Evolutionary conservation across 2,797 vertebrate genomes (phyloP).

Genomic region (Distichodus sexfasciatus): DNA sequence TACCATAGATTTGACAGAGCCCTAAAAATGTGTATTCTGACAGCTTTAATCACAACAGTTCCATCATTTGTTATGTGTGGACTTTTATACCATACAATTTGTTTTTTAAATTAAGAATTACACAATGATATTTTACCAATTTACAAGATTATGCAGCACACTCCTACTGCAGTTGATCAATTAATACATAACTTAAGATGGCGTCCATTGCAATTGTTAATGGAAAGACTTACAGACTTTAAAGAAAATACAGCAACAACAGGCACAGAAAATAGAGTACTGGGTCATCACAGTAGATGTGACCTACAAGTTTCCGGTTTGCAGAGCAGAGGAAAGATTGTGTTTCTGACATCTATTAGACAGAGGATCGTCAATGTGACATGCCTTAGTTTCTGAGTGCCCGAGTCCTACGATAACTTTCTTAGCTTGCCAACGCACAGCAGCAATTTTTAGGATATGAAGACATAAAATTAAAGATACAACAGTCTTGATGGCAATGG

Average conservation of each 20-base stretch:
- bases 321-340: constrained; percentile 54
- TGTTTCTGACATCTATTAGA: constrained; percentile 57
- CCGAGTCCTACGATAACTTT: constrained; percentile 33
- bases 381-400: constrained; percentile 60
- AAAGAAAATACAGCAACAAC: not conserved
- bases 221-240: too few species aligned
- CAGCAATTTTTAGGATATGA: not conserved
- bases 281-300: constrained; percentile 2
- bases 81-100: too few species aligned
- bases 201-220: too few species aligned
- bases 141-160: not conserved
- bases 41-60: too few species aligned
- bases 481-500: too few species aligned
- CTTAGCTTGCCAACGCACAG: constrained; percentile 1
- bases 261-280: constrained; percentile 4
- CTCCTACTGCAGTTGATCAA: not conserved
- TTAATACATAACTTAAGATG: not conserved
- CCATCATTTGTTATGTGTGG: too few species aligned
- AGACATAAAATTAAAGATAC: too few species aligned
- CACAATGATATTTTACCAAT: too few species aligned
- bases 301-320: constrained; percentile 26
- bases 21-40: too few species aligned
- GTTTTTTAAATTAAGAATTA: too few species aligned
- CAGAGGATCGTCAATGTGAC: constrained; percentile 73
- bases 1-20: too few species aligned